A percentile compares a stretch with the other conserved stretches of the same genome.
Evolutionary conservation across 2,113 vertebrate genomes (phyloP).

Genomic region (Amblyopsis rosae): DNA sequence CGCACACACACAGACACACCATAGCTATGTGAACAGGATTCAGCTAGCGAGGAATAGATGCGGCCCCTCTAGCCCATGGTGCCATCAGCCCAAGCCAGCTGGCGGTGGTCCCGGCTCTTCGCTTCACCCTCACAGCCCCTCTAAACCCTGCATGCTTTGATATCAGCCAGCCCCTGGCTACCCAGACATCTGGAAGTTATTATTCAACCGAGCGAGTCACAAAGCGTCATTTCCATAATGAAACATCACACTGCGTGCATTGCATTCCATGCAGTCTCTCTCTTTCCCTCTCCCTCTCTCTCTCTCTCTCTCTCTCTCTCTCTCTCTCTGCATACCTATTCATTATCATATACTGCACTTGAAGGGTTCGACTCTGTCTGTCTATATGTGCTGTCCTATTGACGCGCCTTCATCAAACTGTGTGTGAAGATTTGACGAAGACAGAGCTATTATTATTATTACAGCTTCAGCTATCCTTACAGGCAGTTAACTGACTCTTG

Average conservation of each 20-base stretch:
- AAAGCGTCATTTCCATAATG: conserved; percentile 76
- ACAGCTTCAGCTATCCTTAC: background rate
- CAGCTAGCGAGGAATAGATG: conserved; percentile 79
- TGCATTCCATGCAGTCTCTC: background rate
- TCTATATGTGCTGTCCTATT: conserved; percentile 7
- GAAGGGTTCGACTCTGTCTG: conserved; percentile 17
- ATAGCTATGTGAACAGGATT: conserved; percentile 66
- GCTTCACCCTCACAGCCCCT: conserved; percentile 60
- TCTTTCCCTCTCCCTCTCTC: conserved; percentile 22
- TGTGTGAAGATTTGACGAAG: too few species aligned
- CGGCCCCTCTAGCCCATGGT: conserved; percentile 57
- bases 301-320: conserved; percentile 17
- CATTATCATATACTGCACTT: conserved; percentile 22
- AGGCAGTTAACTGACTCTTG: conserved; percentile 16
- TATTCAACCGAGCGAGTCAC: conserved; percentile 75
- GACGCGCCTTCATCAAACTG: background rate
- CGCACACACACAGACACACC: conserved; percentile 37
- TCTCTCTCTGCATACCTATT: conserved; percentile 22
- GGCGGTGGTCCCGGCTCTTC: conserved; percentile 65
- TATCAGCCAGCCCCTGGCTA: conserved; percentile 75
- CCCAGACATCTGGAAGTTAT: conserved; percentile 82
- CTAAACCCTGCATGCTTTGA: conserved; percentile 74
- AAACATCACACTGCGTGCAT: conserved; percentile 71
- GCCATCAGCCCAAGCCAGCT: conserved; percentile 72
- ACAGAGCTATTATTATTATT: too few species aligned